Evolutionary conservation across 2,113 vertebrate genomes (phyloP).

Genomic region (Halichoerus grypus): DNA sequence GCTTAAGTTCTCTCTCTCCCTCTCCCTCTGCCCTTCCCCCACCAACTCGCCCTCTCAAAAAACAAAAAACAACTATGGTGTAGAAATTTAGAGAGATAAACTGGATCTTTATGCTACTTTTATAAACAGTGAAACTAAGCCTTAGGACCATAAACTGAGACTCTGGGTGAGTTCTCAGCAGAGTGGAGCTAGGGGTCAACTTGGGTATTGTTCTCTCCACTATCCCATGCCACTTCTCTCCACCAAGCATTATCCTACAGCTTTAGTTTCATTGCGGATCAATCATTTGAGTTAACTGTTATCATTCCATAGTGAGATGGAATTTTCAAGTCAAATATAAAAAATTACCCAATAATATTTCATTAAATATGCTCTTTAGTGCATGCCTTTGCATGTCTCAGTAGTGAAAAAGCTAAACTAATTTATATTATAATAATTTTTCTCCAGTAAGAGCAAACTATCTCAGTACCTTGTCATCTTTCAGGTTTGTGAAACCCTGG

Average conservation of each 20-base stretch:
- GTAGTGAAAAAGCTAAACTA: neutral
- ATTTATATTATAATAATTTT: neutral
- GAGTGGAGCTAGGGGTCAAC: accelerated
- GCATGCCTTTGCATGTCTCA: neutral
- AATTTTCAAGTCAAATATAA: neutral
- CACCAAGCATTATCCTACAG: neutral
- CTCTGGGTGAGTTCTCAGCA: neutral
- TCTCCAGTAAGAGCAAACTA: neutral
- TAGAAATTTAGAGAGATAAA: neutral
- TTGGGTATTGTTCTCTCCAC: neutral
- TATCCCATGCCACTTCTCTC: neutral
- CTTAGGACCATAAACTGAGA: neutral
- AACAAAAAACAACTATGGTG: neutral
- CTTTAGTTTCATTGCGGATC: neutral
- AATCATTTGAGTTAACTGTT: neutral
- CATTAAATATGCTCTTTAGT: neutral
- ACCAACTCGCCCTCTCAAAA: neutral
- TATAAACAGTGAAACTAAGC: neutral
- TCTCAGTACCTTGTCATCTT: neutral
- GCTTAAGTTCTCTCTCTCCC: neutral
- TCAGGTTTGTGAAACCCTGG: neutral
- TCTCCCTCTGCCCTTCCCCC: neutral
- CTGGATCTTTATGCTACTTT: neutral
- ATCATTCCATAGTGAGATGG: neutral
- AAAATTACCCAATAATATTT: neutral